Percentiles rank a stretch among this genome's conserved stretches.
phyloP scores from a whole-genome alignment of 2,113 vertebrate genomes.

The Sclerurus mexicanus region DNA sequence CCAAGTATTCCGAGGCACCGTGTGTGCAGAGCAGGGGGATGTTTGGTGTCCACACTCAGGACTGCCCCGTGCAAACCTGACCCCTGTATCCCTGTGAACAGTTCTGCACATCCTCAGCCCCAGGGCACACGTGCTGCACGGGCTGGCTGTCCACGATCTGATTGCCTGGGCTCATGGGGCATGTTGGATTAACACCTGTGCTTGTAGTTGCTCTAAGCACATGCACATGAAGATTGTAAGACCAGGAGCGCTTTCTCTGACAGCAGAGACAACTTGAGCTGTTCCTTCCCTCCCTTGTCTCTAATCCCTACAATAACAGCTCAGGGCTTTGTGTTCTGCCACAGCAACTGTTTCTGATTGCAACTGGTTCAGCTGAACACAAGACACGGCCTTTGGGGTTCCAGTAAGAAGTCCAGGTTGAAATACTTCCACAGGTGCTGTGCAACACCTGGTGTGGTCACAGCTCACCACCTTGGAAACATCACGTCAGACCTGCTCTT shows the following conservation, averaged over 20 bases:
- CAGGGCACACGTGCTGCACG: rapidly evolving
- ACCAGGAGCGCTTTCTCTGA: not conserved
- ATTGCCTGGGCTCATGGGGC: not conserved
- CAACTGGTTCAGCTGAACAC: not conserved
- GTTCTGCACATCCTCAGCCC: not conserved
- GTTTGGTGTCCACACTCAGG: not conserved
- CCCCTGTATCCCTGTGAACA: rapidly evolving
- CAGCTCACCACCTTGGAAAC: not conserved
- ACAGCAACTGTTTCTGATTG: not conserved
- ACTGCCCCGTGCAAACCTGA: not conserved
- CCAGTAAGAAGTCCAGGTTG: not conserved
- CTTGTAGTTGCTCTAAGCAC: not conserved
- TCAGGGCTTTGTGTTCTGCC: not conserved
- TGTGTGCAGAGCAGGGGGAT: not conserved
- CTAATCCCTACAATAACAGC: not conserved
- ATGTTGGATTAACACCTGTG: rapidly evolving
- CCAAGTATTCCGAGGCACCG: not conserved
- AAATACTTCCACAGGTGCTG: not conserved
- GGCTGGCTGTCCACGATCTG: not conserved
- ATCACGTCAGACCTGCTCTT: not conserved
- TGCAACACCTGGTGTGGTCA: not conserved
- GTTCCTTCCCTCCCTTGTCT: not conserved
- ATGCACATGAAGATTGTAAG: not conserved
- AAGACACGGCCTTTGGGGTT: not conserved
- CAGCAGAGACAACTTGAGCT: not conserved